Base-by-base conservation (phyloP, 2,797 vertebrate genomes). In the Megaceryle alcyon region DNA sequence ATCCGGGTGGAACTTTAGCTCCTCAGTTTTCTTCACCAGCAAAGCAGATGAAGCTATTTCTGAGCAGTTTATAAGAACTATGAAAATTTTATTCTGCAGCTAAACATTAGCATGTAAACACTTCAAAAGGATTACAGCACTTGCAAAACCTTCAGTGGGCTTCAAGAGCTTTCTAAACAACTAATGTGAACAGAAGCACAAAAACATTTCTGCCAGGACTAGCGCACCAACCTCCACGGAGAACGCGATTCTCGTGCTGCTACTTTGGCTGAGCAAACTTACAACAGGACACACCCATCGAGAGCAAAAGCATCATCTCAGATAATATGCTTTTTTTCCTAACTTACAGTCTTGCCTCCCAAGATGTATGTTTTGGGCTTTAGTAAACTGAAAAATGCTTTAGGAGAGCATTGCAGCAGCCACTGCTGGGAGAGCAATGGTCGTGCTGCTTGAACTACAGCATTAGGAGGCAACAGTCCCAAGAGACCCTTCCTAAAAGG, bases 291-390 rank as follows among this genome's bases (percentile, higher is more conserved):
- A 3, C 1, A 10, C 2, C 81, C 59, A 31, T 14, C 26, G 22
- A 19, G 19, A 51, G 65, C 51, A 76, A 6, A 33, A 44, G 0
- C 37, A n/a, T 1, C 7, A 2, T 1, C 44, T 80, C 68, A 33
- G 33, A 26, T 1, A 46, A 13, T 3, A 3, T 0, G 0, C 22
- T 59, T 10, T 12, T 31, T 53, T 53, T 49, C 28, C 35, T 14
- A 29, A 15, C 21, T 21, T 12, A 8, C 17, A 49, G n/a, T 7
- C 33, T 26, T 31, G 20, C 12, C 35, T 49, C 68, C n/a, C 65
- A 22, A 46, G 29, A 43, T 0, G 14, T 3, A 28, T 6, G 10
- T 4, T 72, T 22, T 8, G 39, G 20, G 53, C 29, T 41, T 82
- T 7, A 22, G 35, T 3, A 66, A 66, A 8, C n/a, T 1, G 51